Evolutionary conservation across 1,140 invertebrate genomes (phyloP).

Genomic region (Venustaconcha ellipsiformis): DNA sequence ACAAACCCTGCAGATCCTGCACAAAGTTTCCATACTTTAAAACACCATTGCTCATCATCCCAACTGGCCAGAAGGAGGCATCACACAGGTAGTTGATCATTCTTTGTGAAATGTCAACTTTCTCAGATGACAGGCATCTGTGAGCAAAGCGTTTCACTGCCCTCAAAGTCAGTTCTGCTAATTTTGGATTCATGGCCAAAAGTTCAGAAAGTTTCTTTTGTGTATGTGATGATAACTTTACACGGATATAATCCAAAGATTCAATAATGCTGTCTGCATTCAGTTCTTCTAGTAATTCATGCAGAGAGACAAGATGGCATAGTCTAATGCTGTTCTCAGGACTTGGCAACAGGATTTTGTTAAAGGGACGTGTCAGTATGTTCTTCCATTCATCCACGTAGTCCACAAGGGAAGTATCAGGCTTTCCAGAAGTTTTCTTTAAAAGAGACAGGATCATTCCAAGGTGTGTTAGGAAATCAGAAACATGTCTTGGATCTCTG

Average conservation of each 20-base stretch:
- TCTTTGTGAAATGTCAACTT: no score
- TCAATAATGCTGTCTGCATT: conserved; percentile 18
- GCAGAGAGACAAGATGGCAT: conserved; percentile 13
- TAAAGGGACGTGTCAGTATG: conserved; percentile 2
- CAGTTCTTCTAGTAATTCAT: conserved; percentile 23
- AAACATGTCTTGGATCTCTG: conserved; percentile 2
- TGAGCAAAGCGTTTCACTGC: conserved; percentile 20
- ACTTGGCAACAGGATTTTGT: conserved; percentile 8
- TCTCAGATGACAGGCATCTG: background rate
- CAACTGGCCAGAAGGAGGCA: no score
- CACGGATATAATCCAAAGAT: background rate
- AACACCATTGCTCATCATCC: no score
- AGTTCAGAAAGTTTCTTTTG: conserved; percentile 4
- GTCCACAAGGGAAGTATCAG: conserved; percentile 1
- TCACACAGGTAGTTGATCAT: no score
- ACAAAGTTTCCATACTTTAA: no score
- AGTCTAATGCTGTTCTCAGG: conserved; percentile 8
- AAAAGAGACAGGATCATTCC: conserved; percentile 21
- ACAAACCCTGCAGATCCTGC: no score
- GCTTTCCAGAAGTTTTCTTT: conserved; percentile 9
- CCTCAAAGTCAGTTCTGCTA: background rate
- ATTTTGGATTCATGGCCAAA: background rate
- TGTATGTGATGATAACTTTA: background rate
- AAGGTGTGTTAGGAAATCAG: conserved; percentile 11
- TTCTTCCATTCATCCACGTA: background rate